phyloP scores from a whole-genome alignment of 1,140 invertebrate genomes.

The Gonioctena quinquepunctata region DNA sequence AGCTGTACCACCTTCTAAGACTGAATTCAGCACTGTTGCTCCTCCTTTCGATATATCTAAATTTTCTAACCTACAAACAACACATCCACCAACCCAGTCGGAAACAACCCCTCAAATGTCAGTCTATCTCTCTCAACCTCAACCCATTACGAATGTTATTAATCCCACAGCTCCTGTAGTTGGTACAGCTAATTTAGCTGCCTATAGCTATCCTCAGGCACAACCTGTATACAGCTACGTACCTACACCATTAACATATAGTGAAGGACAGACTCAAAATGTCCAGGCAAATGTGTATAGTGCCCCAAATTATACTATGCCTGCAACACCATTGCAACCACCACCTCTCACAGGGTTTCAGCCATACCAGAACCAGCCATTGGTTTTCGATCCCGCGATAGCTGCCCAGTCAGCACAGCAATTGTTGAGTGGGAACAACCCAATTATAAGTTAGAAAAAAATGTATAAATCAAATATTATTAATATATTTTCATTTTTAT shows the following conservation, averaged over 20 bases:
- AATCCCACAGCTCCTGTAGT: not conserved
- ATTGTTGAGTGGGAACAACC: conserved; percentile 41
- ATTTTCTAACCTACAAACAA: conserved; percentile 18
- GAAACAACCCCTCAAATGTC: not conserved
- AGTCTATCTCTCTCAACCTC: conserved; percentile 7
- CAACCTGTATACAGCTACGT: not conserved
- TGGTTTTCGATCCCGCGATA: conserved; percentile 52
- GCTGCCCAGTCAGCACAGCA: conserved; percentile 53
- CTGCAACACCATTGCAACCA: conserved; percentile 1
- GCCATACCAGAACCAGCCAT: conserved; percentile 16
- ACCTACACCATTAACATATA: not conserved
- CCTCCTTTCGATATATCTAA: conserved; percentile 17
- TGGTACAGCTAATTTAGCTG: not conserved
- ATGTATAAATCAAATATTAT: too few relatives aligned
- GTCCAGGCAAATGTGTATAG: not conserved
- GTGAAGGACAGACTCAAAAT: not conserved
- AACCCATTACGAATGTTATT: not conserved
- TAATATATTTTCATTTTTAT: too few relatives aligned
- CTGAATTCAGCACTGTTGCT: not conserved
- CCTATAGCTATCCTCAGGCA: conserved; percentile 18
- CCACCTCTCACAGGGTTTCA: conserved; percentile 16
- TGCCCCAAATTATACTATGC: not conserved
- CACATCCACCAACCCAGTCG: not conserved
- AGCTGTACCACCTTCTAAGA: not conserved
- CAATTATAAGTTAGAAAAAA: conserved; percentile 6